Base-by-base conservation (phyloP, 2,888 invertebrate genomes). In the Ormia ochracea region DNA sequence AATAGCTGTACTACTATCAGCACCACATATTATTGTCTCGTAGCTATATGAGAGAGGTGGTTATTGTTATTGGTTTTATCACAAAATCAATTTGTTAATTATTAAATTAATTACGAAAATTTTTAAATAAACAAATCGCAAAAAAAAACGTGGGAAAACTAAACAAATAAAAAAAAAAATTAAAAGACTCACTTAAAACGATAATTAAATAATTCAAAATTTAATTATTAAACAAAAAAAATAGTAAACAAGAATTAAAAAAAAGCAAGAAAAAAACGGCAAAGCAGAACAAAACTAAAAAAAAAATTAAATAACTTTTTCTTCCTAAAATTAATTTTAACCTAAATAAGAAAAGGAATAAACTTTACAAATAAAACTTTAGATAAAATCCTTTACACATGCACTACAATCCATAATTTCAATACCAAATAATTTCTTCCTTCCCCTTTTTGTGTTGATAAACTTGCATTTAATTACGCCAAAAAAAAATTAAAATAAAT, bases 1-100 rank as follows among this genome's bases (percentile, higher is more conserved):
- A 91, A 94, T 97, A 92, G 96, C 96, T 92, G 97, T 97, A 93
- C 94, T 98, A 91, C 94, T 96, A 92, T 96, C 96, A 91, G 97
- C 97, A 91, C 97, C 97, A 89, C 97, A 97, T 93, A 90, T 90
- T 89, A 90, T 90, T 89, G 90, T 90, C 90, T 90, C 90, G 90
- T 90, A 90, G 90, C 90, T 89, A 89, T 90, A 89, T 90, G 90
- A 89, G 90, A 89, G 89, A 89, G 89, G 89, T 90, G 89, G 89
- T 90, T 90, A 90, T 90, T 90, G 90, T 90, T 90, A 90, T 90
- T 90, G 90, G 90, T 90, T 90, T 90, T 90, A 89, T 89, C 89
- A 89, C 87, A 90, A 90, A 90, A 90, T 90, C 90, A 90, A 90
- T 90, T 90, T 90, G 90, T 90, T 90, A 89, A 89, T 90, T 89